Base-by-base conservation (phyloP, 2,113 vertebrate species). In the Cathartes aura region DNA sequence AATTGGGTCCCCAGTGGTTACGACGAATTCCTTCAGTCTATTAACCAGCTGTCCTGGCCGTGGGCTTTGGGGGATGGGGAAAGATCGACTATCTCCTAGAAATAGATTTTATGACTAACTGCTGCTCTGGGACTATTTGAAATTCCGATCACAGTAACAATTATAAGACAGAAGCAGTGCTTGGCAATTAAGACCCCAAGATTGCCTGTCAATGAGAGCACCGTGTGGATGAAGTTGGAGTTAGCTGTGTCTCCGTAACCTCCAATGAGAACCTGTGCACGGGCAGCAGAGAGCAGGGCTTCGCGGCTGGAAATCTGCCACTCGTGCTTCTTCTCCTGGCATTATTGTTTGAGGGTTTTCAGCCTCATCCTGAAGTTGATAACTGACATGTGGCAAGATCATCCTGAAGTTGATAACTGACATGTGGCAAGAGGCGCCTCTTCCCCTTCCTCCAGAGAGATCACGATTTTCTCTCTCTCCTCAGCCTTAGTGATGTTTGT, bases 51-150 rank as follows among this genome's bases (percentile, higher is more conserved):
- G 95, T 95, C 92, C 94, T 95, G 90, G 86, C 95, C 1, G 0
- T 55, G 78, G 94, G 89, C 83, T 93, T 88, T 82, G 59, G 95
- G 84, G 90, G 84, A 52, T 70, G 85, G 71, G 43, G 67, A 62
- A 53, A 90, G 89, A 96, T 95, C 4, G 62, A 47, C 92, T 79
- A 73, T 87, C 83, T 95, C 76, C 87, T 89, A 21, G 87, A 96
- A 96, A 96, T 80, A 85, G 96, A 97, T 96, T 96, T 94, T 87
- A 87, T 97, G 91, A 95, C 94, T 96, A 96, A 96, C 83, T 82
- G 76, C 94, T 96, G 87, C 93, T 85, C 73, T 93, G 91, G 95
- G 95, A 92, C 87, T 95, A 5, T 86, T 97, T 97, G 91, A 88
- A 95, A 97, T 97, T 97, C 97, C 7, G 15, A 95, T 96, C 93